Evolutionary conservation across 2,797 vertebrate genomes (phyloP).

Genomic region (Lagocephalus sceleratus): DNA sequence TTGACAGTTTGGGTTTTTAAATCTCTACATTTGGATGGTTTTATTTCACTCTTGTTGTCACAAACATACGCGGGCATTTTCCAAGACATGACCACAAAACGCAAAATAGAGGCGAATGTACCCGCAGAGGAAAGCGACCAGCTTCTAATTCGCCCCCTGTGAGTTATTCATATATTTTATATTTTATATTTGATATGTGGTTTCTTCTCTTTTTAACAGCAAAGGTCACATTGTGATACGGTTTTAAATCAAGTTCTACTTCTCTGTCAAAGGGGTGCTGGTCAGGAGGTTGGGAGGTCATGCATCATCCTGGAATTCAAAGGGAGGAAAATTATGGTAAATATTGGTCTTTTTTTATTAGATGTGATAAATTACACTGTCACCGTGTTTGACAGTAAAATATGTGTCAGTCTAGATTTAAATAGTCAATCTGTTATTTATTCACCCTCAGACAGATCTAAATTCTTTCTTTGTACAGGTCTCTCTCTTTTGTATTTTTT

Average conservation of each 20-base stretch:
- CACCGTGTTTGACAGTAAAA: not conserved
- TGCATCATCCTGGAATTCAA: slow-evolving; percentile 97
- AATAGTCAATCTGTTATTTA: no score
- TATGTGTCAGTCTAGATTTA: no score
- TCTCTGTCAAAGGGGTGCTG: slow-evolving; percentile 90
- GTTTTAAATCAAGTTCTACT: no score
- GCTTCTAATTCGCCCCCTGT: slow-evolving; percentile 88
- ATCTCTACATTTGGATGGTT: no score
- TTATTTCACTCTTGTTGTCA: not conserved
- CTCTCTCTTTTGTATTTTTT: not conserved
- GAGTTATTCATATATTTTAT: slow-evolving; percentile 39
- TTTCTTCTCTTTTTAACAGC: no score
- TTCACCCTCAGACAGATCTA: not conserved
- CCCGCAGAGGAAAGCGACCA: slow-evolving; percentile 90
- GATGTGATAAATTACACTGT: not conserved
- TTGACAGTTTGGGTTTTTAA: slow-evolving; percentile 8
- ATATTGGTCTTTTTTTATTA: slow-evolving; percentile 4
- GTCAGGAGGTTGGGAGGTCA: slow-evolving; percentile 94
- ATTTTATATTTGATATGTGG: no score
- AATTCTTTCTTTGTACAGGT: not conserved
- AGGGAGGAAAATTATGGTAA: slow-evolving; percentile 97
- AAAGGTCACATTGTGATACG: no score
- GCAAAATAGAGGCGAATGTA: slow-evolving; percentile 77
- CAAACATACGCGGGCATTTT: no score
- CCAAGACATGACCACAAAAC: slow-evolving; percentile 74